Percentiles rank a stretch among this genome's conserved stretches.
These are phyloP conservation scores for Toxonevra muliebris DNA, from an alignment of 2,888 invertebrate genomes.

Conservation along the genomic window DNA sequence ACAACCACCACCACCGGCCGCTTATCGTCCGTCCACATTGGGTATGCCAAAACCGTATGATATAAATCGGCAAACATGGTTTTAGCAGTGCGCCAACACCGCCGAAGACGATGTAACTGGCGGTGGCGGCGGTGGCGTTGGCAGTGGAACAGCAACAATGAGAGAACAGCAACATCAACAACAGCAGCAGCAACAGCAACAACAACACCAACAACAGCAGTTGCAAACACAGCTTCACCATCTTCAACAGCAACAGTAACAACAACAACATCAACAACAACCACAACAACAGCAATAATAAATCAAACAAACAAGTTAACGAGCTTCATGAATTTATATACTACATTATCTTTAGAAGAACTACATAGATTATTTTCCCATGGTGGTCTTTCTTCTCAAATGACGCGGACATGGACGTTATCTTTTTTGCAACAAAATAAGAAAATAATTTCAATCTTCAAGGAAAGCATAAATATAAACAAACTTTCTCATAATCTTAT, in stretches of 20 bases:
- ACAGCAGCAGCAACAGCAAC: constrained; percentile 25
- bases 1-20: constrained; percentile 74
- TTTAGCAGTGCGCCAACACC: constrained; percentile 66
- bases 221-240: constrained; percentile 31
- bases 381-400: too few species aligned
- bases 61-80: constrained; percentile 76
- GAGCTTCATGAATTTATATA: background rate
- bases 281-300: constrained; percentile 20
- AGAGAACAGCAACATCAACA: too few species aligned
- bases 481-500: constrained; percentile 21
- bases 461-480: background rate
- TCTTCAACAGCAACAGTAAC: constrained; percentile 20
- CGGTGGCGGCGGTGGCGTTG: constrained; percentile 25
- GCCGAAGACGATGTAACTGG: constrained; percentile 42
- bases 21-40: constrained; percentile 67
- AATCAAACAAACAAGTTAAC: background rate
- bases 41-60: constrained; percentile 80
- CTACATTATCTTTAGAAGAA: background rate
- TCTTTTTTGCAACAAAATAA: too few species aligned
- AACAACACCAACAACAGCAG: constrained; percentile 24
- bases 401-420: too few species aligned
- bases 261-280: constrained; percentile 13
- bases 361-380: too few species aligned
- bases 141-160: background rate
- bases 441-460: too few species aligned